Evolutionary conservation across 2,797 vertebrate genomes (phyloP), one percentile per base, ranked within the genome.

Genomic region (Hafferia zeledoni): DNA sequence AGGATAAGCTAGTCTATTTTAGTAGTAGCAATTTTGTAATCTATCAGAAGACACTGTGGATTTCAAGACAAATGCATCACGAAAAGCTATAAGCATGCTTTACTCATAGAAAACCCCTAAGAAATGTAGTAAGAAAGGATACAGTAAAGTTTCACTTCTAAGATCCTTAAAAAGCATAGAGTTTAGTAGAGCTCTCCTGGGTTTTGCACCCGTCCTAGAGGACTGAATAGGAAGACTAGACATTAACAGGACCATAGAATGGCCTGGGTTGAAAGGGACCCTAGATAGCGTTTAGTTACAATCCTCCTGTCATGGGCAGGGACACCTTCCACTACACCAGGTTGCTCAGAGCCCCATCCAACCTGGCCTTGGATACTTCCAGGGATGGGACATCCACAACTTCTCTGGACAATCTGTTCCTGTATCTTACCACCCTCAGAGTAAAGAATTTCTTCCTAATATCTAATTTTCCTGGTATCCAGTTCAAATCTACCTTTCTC

Each of bases 1-100:
- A 52, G 59, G 47, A 69, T 91, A 68, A 94, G 17, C 20, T 64
- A 37, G 28, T 78, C 61, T 93, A 63, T 92, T 94, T 89, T 67
- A 83, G 75, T 43, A 70, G 59, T 24, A 80, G 50, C 27, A 60
- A 15, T 94, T 91, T 81, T 59, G 53, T 78, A 81, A 75, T 85
- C 43, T 86, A 28, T 61, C 22, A 50, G 39, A 86, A 81, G 35
- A 83, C 57, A 41, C 19, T 25, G 5, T 12, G 33, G 23, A 43
- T 57, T 63, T 89, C 57, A 78, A 75, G n/a, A 71, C 8, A 78
- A 76, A 84, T 70, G 27, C 6, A 63, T 57, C 8, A 60, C 7
- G 13, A 50, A 76, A 92, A 52, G 5, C 23, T 75, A 27, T 28
- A 87, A 85, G 28, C n/a, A 44, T 75, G 13, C 5, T 79, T 90